Conservation (phyloP, 2,113 vertebrate species). For the Chaetops frenatus region DNA sequence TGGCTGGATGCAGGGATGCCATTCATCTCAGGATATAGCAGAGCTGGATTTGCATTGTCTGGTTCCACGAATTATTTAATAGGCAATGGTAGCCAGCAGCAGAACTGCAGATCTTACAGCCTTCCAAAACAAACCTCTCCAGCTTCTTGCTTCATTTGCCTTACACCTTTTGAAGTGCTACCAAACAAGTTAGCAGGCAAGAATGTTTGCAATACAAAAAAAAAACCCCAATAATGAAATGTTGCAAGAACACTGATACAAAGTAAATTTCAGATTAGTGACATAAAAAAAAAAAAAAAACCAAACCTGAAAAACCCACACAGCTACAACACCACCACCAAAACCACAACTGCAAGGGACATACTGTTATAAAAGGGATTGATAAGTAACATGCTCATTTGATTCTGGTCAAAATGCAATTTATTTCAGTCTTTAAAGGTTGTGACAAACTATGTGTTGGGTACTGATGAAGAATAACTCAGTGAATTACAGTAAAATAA, state of each 20-base stretch:
- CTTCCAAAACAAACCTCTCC: neutral
- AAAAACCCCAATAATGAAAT: neutral
- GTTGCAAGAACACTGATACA: neutral
- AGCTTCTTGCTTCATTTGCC: neutral
- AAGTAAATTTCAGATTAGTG: neutral
- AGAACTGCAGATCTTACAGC: neutral
- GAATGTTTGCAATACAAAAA: neutral
- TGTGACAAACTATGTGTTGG: neutral
- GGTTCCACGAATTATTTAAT: neutral
- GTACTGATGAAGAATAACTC: neutral
- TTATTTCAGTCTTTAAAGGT: neutral
- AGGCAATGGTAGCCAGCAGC: neutral
- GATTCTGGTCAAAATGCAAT: neutral
- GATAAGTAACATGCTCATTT: neutral
- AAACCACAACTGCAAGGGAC: neutral
- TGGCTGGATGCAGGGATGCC: neutral
- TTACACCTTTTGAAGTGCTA: neutral
- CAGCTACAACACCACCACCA: neutral
- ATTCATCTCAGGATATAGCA: neutral
- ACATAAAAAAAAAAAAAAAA: neutral
- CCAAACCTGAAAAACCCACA: rapidly evolving
- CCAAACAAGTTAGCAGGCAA: neutral
- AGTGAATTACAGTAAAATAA: neutral
- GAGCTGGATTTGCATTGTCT: neutral
- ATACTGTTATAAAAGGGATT: neutral